Evolutionary conservation across 2,113 vertebrate genomes (phyloP), one percentile per base, ranked within the genome.

Genomic region (Australoheros scitulus): DNA sequence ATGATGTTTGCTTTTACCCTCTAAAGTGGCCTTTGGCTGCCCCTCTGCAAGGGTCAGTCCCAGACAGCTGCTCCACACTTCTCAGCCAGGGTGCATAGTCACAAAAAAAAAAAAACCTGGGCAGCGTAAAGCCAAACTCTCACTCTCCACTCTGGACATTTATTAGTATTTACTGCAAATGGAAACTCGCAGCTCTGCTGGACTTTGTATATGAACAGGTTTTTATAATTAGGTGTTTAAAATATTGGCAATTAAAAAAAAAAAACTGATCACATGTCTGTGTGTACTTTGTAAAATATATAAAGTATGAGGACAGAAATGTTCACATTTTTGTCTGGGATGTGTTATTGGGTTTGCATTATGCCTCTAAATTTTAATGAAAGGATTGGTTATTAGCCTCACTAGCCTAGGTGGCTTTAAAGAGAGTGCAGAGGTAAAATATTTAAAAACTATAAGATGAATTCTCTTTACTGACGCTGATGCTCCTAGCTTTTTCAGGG

Each of bases 201-300:
- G 78, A 80, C 80, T 83, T 93, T 85, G 87, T 92, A 83, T 74
- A 91, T 81, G 91, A 94, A 79, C 79, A 80, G 83, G 81, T 89
- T 92, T 93, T 94, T 93, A 90, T 87, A 90, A 90, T 92, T 85
- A 95, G 91, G 90, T 95, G 93, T 93, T 88, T 82, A 82, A 89
- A 76, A 88, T 90, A 93, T 88, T 89, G 92, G 79, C 88, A 93
- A 95, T 94, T 72, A 55, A 72, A 72, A 94, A 95, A 94, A 88
- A 68, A 85, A 59, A 47, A 26, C 3, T 80, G 77, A 93, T 92
- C 87, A 79, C 75, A 88, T 41, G 32, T 47, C 11, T 11, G 29
- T 80, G 77, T 81, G 36, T 82, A 34, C 47, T 76, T 76, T 65
- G 38, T 47, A 58, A 10, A 32, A 41, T 59, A 9, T 58, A 38